Evolutionary conservation across 2,113 vertebrate species (phyloP).

Genomic region (Plectropomus leopardus): DNA sequence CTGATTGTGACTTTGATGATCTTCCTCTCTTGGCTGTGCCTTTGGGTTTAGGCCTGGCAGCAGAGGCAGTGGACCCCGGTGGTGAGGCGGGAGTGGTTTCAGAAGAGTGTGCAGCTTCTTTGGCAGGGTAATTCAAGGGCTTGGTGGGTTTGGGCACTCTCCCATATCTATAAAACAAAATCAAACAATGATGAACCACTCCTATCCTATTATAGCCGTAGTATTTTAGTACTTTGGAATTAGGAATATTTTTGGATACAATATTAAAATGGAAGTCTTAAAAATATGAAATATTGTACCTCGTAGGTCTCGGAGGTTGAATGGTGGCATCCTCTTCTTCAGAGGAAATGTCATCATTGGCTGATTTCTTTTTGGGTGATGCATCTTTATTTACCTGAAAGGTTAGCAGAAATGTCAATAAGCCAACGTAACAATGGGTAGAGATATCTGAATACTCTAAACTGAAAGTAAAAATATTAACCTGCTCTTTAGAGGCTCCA

Average conservation of each 20-base stretch:
- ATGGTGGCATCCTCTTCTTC: slow-evolving; percentile 63
- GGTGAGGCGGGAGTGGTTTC: slow-evolving; percentile 42
- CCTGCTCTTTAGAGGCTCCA: slow-evolving; percentile 45
- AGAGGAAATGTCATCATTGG: slow-evolving; percentile 50
- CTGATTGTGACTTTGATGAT: slow-evolving; percentile 68
- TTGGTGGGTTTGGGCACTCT: slow-evolving; percentile 82
- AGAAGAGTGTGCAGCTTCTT: slow-evolving; percentile 65
- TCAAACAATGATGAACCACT: not conserved
- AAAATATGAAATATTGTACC: slow-evolving; percentile 54
- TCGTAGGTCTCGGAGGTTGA: slow-evolving; percentile 70
- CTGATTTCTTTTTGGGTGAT: slow-evolving; percentile 38
- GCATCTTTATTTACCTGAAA: slow-evolving; percentile 58
- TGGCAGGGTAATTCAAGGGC: slow-evolving; percentile 73
- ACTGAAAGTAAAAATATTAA: slow-evolving; percentile 13
- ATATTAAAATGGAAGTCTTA: not conserved
- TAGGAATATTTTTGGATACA: not conserved
- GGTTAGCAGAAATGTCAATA: not conserved
- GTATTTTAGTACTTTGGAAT: not conserved
- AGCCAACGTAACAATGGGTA: not conserved
- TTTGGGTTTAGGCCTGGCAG: slow-evolving; percentile 50
- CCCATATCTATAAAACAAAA: slow-evolving; percentile 69
- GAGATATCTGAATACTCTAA: not conserved
- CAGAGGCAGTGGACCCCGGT: not conserved
- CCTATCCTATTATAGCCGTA: not conserved
- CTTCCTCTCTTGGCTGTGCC: slow-evolving; percentile 74